Percentiles rank a stretch among this genome's conserved stretches.
Evolutionary conservation across 2,113 vertebrate species (phyloP).

Genomic region (Petrocephalus zakoni): DNA sequence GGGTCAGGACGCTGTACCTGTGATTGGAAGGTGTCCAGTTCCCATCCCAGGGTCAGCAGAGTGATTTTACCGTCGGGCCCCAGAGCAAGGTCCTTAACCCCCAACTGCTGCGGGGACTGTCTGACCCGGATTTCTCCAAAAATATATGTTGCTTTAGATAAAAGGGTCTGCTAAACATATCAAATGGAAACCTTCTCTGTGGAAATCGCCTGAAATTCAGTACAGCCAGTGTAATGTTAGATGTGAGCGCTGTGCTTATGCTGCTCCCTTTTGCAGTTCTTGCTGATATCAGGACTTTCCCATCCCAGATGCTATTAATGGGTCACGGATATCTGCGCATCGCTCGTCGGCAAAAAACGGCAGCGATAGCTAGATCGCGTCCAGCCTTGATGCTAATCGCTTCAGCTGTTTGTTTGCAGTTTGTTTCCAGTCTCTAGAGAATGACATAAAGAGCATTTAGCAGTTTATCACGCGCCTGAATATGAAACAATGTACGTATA

Average conservation of each 20-base stretch:
- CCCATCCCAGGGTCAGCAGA: not conserved
- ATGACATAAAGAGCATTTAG: not conserved
- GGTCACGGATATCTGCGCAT: not conserved
- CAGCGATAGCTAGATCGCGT: not conserved
- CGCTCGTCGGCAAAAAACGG: not conserved
- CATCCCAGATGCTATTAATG: not conserved
- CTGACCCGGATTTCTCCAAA: not conserved
- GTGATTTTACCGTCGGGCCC: not conserved
- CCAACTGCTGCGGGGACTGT: not conserved
- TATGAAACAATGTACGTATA: not conserved
- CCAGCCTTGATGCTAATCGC: not conserved
- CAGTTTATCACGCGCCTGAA: not conserved
- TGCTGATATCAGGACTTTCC: not conserved
- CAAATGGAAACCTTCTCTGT: not conserved
- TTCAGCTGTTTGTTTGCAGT: not conserved
- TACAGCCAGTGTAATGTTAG: not conserved
- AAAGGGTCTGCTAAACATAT: not conserved
- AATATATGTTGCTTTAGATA: not conserved
- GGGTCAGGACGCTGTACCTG: not conserved
- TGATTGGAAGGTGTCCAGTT: not conserved
- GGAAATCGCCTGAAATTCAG: not conserved
- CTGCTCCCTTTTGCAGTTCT: not conserved
- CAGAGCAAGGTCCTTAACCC: not conserved
- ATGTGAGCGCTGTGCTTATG: not conserved
- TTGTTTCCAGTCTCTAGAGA: not conserved